Evolutionary conservation across 2,797 vertebrate species (phyloP).

Genomic region (Delichon dasypus): DNA sequence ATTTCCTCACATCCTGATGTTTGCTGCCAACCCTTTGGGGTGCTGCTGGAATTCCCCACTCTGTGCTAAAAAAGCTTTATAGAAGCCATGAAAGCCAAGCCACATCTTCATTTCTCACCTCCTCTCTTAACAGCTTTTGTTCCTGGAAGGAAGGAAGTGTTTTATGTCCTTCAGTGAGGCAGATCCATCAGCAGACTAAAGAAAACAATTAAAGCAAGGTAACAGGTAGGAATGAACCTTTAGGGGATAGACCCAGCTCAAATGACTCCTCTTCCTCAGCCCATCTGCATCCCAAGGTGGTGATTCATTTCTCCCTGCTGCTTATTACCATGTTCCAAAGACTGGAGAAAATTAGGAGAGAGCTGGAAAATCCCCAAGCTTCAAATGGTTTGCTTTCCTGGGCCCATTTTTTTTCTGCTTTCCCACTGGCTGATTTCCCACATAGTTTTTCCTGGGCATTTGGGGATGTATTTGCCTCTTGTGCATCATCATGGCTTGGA

Average conservation of each 20-base stretch:
- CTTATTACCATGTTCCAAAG: background rate
- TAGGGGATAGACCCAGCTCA: background rate
- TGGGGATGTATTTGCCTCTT: background rate
- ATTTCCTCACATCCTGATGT: background rate
- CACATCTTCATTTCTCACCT: background rate
- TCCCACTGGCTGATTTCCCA: background rate
- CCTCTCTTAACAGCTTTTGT: background rate
- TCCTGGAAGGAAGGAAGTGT: background rate
- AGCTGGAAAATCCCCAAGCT: background rate
- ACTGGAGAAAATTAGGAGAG: background rate
- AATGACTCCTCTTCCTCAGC: background rate
- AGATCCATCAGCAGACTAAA: background rate
- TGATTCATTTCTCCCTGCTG: background rate
- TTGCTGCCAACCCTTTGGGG: background rate
- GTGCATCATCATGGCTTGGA: background rate
- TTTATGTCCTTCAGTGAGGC: background rate
- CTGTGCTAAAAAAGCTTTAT: background rate
- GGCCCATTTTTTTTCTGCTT: background rate
- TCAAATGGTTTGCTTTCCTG: constrained; percentile 13
- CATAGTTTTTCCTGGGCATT: background rate
- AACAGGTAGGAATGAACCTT: background rate
- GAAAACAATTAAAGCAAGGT: constrained; percentile 32
- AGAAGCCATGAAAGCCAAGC: background rate
- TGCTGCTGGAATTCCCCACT: background rate
- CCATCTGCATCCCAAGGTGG: background rate